phyloP scores from a whole-genome alignment of 2,797 vertebrate species.

The Lithobates pipiens region DNA sequence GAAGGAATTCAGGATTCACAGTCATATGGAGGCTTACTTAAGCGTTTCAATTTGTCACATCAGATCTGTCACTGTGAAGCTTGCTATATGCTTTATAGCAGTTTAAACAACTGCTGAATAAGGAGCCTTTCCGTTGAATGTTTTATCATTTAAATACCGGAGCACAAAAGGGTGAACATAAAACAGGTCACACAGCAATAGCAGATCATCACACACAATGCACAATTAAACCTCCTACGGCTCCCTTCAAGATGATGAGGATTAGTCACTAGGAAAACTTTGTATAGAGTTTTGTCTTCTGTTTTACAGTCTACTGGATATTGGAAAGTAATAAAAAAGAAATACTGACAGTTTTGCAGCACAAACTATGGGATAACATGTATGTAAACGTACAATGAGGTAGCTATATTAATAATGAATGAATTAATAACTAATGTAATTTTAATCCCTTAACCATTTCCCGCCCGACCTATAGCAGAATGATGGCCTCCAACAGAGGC shows the following conservation, averaged over 20 bases:
- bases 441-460: no score
- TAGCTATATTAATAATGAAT: neutral
- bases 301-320: neutral
- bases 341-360: neutral
- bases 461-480: no score
- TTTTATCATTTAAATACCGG: neutral
- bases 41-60: slow-evolving; percentile 25
- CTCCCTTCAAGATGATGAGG: neutral
- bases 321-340: neutral
- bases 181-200: slow-evolving; percentile 6
- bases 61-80: neutral
- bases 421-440: no score
- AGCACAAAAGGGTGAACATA: neutral
- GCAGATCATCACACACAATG: neutral
- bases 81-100: neutral
- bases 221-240: neutral
- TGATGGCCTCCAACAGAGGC: no score
- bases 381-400: neutral
- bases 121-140: neutral
- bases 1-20: slow-evolving; percentile 26
- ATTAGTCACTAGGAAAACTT: neutral
- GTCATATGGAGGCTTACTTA: slow-evolving; percentile 15
- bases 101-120: slow-evolving; percentile 13
- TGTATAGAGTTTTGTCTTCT: neutral
- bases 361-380: neutral